Evolutionary conservation across 2,113 vertebrate genomes (phyloP), one percentile per base, ranked within the genome.

Genomic region (Poeciliopsis prolifica): DNA sequence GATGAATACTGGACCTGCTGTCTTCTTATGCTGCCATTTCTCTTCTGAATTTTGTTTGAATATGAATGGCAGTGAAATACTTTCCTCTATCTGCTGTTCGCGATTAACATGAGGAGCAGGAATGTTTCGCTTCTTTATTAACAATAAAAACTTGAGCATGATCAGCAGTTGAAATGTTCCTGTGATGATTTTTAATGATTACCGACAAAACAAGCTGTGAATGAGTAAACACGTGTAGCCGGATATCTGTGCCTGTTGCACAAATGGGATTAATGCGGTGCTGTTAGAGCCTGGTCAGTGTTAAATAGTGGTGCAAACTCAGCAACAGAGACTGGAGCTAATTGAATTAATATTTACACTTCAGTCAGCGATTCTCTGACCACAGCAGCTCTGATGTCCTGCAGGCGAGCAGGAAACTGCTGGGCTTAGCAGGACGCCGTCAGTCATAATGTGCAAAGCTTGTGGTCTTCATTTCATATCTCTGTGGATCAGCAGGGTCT

Each of bases 321-420:
- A 91, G 86, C 87, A 87, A 81, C 90, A 79, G 64, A 11, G 83
- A 74, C 78, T 78, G 61, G 0, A 1, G 63, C 83, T 93, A 92
- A 94, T 93, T 93, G 61, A 92, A 94, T 93, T 84, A 75, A 86
- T 86, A 86, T 93, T 91, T 88, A 84, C 87, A 89, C 87, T 68
- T 42, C 87, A 89, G 91, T 94, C 94, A 94, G 94, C 92, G 69
- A 84, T 94, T 95, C 85, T 85, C 71, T 28, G 82, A 70, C 82
- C 74, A 44, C 84, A 80, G 84, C 78, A 24, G 83, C 80, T 79
- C 78, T 91, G 85, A 90, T 87, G 76, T 85, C 78, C 86, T 84
- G 88, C 86, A 83, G 89, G 89, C 19, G 70, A 92, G 90, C 82
- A 68, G 77, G 79, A 88, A 86, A 94, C 89, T 93, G 93, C 94